Conservation (phyloP, 2,888 invertebrate species). For the Teinopalpus imperialis region DNA sequence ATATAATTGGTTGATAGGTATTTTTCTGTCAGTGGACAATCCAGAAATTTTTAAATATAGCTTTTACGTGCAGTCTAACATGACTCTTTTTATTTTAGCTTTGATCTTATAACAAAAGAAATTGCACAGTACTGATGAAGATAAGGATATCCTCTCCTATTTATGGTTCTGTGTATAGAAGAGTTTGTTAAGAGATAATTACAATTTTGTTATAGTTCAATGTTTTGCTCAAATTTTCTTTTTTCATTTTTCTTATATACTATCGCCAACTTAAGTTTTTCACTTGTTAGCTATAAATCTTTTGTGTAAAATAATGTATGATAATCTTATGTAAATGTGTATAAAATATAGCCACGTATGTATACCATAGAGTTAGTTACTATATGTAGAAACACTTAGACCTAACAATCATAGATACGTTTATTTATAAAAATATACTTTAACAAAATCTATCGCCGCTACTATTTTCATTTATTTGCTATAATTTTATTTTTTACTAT, state of each 20-base stretch:
- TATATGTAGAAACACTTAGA: conserved; percentile 7
- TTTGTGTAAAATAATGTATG: conserved; percentile 17
- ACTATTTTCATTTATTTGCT: too few relatives aligned
- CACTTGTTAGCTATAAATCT: conserved; percentile 6
- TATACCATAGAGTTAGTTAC: not conserved
- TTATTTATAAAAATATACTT: conserved; percentile 14
- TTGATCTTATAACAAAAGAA: too few relatives aligned
- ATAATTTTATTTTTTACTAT: too few relatives aligned
- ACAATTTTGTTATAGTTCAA: conserved; percentile 7
- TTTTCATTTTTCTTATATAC: conserved; percentile 12
- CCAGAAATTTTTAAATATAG: too few relatives aligned
- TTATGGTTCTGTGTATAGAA: not conserved
- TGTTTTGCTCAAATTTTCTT: conserved; percentile 20
- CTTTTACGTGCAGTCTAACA: too few relatives aligned
- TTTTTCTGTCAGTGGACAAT: too few relatives aligned
- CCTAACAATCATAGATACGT: not conserved
- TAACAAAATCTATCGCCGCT: too few relatives aligned
- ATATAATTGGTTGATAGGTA: too few relatives aligned
- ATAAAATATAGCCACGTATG: conserved; percentile 15
- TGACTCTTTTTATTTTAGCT: too few relatives aligned
- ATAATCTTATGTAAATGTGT: conserved; percentile 14
- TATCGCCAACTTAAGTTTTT: conserved; percentile 14
- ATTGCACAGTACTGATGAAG: too few relatives aligned
- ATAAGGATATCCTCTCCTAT: conserved; percentile 1
- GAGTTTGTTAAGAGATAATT: conserved; percentile 6